Base-by-base conservation (phyloP, 2,888 invertebrate species). In the Eupeodes luniger region DNA sequence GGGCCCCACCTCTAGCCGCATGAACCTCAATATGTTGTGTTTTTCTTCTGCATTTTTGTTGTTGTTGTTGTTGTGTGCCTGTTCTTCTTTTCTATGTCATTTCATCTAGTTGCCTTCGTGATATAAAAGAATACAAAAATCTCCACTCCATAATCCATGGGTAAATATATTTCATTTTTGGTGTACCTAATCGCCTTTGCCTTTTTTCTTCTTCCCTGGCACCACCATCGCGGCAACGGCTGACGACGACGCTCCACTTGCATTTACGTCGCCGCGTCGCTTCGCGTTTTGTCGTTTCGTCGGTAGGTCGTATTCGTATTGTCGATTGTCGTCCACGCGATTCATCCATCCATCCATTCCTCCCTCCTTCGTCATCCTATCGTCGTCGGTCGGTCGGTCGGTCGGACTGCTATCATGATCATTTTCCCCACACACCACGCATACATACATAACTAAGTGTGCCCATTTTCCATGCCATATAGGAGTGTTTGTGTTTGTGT, bases 101-200 rank as follows among this genome's bases (percentile, higher is more conserved):
- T 85, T 89, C 76, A 85, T 81, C 85, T 82, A 89, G 85, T 89
- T 79, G 81, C 74, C 89, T 85, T 89, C 79, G 81, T 70, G 75
- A 67, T 53, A 69, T 47, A 36, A 77, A 77, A n/a, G 72, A 84
- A 19, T 19, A 19, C 19, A 19, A 69, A 88, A 81, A 87, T 84
- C 81, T 84, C 77, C 86, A 80, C 80, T 86, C 89, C 82, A 86
- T 82, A 83, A 86, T 85, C 86, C 81, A 89, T 80, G 74, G 74
- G 83, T 64, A 74, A 10, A 40, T 44, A 62, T 62, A 40, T n/a
- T 66, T 69, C 72, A 47, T 70, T 82, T 86, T 83, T 53, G 77
- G 88, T 88, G 88, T 88, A 88, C 88, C 88, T 88, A 88, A 85
- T 88, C 88, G 88, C 85, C 84, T 88, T 88, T 84, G 88, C 87